These are phyloP conservation scores for Falco biarmicus DNA, from an alignment of 2,797 vertebrate genomes.

Conservation along the genomic window DNA sequence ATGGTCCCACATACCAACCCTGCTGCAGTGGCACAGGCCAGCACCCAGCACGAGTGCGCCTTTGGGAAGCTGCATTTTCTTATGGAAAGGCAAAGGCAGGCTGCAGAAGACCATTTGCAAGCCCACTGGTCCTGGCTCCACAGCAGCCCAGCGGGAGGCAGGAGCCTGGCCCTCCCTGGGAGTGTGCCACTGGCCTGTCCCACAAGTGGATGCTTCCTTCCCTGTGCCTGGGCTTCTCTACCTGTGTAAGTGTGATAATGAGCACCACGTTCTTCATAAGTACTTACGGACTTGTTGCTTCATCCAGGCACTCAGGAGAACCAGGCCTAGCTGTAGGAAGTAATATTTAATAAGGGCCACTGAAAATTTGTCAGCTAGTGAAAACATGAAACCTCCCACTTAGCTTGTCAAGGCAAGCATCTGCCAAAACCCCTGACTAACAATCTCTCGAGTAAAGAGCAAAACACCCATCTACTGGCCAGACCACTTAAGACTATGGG, in stretches of 20 bases:
- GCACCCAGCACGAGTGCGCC: rapidly evolving
- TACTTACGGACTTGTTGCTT: neutral
- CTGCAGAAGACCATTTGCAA: neutral
- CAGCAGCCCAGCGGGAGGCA: neutral
- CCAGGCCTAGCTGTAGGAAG: neutral
- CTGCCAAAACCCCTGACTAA: neutral
- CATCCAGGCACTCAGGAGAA: neutral
- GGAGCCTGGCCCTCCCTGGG: neutral
- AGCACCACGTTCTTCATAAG: neutral
- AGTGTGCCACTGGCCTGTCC: neutral
- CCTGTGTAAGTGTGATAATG: neutral
- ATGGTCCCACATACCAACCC: neutral
- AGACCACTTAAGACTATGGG: rapidly evolving
- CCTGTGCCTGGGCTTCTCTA: rapidly evolving
- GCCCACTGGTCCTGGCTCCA: neutral
- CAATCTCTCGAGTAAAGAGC: neutral
- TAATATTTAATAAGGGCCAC: neutral
- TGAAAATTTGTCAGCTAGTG: neutral
- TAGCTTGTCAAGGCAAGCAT: neutral
- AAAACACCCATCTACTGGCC: neutral
- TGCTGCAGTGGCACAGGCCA: rapidly evolving
- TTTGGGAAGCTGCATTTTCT: rapidly evolving
- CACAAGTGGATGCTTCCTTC: neutral
- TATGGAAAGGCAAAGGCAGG: neutral
- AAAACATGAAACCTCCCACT: neutral